These are phyloP conservation scores for Leuciscus waleckii DNA, from an alignment of 2,797 vertebrate species.

Conservation along the genomic window DNA sequence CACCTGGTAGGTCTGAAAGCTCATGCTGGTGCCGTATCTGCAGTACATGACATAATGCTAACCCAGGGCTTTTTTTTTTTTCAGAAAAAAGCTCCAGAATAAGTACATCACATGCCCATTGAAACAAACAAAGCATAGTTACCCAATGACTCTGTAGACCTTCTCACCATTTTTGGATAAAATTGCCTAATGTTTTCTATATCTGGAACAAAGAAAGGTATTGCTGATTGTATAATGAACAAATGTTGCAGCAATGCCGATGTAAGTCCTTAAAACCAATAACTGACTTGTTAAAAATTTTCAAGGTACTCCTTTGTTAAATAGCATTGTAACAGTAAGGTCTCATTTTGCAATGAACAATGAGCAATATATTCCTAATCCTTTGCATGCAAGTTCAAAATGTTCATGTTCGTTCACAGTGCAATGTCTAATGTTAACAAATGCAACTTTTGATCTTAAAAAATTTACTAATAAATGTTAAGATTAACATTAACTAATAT, in stretches of 20 bases:
- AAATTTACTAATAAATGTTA: neutral
- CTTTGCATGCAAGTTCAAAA: neutral
- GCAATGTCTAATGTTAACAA: neutral
- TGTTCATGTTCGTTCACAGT: neutral
- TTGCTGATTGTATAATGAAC: conserved; percentile 31
- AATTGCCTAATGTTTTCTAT: conserved; percentile 30
- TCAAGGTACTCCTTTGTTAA: neutral
- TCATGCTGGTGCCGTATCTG: conserved; percentile 89
- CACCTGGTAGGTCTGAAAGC: conserved; percentile 97
- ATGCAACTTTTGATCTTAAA: neutral
- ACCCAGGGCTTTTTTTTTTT: conserved; percentile 60
- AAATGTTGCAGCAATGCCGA: neutral
- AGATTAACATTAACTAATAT: too few relatives aligned
- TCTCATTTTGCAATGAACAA: neutral
- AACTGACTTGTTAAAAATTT: neutral
- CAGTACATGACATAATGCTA: conserved; percentile 97
- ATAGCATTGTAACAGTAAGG: neutral
- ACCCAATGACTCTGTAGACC: neutral
- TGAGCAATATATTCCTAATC: neutral
- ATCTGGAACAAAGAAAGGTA: conserved; percentile 28
- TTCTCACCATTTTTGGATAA: conserved; percentile 39
- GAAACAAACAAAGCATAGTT: conserved; percentile 56
- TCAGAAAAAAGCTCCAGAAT: conserved; percentile 64
- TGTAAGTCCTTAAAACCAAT: conserved; percentile 14
- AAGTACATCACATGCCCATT: conserved; percentile 68